phyloP scores from a whole-genome alignment of 2,888 invertebrate genomes.

The Noctua janthina region DNA sequence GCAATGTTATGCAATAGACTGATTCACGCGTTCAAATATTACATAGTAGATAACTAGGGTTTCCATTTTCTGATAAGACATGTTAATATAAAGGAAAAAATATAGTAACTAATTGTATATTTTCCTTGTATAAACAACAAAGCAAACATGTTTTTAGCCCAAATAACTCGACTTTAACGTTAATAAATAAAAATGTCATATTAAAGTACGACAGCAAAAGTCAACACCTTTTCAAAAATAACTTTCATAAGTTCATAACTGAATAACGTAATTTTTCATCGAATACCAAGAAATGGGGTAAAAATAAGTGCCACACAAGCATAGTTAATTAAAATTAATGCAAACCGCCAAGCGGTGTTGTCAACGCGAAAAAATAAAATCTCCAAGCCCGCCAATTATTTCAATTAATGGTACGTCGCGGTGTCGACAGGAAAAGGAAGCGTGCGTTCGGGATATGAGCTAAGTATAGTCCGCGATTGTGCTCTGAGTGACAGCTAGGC shows the following conservation, averaged over 20 bases:
- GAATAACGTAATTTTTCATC: constrained; percentile 56
- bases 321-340: constrained; percentile 74
- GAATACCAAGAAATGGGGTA: constrained; percentile 58
- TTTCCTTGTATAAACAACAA: constrained; percentile 41
- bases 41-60: constrained; percentile 39
- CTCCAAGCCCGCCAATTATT: constrained; percentile 86
- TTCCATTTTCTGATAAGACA: constrained; percentile 53
- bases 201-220: constrained; percentile 31
- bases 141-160: constrained; percentile 22
- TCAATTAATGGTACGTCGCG: constrained; percentile 88
- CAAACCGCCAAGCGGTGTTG: constrained; percentile 79
- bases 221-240: constrained; percentile 43
- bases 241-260: constrained; percentile 41
- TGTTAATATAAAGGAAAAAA: constrained; percentile 48
- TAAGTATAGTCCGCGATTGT: constrained; percentile 85
- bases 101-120: constrained; percentile 27
- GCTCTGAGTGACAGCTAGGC: constrained; percentile 87
- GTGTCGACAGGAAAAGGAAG: constrained; percentile 88
- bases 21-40: constrained; percentile 48
- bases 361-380: constrained; percentile 85
- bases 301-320: constrained; percentile 57
- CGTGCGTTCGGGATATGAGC: constrained; percentile 76
- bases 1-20: constrained; percentile 54
- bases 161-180: constrained; percentile 8
- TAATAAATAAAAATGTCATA: constrained; percentile 32